Evolutionary conservation across 2,888 invertebrate species (phyloP).

Genomic region (Parnassius glacialis): DNA sequence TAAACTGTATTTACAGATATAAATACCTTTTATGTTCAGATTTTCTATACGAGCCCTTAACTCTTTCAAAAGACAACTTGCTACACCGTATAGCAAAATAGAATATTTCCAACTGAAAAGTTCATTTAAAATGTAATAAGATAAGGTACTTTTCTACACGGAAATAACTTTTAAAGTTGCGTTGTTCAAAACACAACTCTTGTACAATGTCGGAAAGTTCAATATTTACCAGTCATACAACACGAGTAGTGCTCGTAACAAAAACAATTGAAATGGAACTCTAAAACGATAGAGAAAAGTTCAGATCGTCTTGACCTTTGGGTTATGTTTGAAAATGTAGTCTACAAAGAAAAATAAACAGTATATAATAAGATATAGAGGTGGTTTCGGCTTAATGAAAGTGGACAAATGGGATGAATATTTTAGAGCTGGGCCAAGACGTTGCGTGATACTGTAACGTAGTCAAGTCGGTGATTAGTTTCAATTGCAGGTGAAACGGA

Average conservation of each 20-base stretch:
- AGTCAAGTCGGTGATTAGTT: slow-evolving; percentile 2
- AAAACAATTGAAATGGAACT: slow-evolving; percentile 8
- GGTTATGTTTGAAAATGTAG: not conserved
- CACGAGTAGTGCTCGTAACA: not conserved
- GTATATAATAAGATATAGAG: not conserved
- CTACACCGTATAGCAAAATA: not conserved
- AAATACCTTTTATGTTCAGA: no score
- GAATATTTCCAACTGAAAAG: slow-evolving; percentile 13
- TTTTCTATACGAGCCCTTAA: not conserved
- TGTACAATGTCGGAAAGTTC: not conserved
- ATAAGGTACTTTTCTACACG: slow-evolving; percentile 12
- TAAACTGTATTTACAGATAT: no score
- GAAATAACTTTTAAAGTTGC: slow-evolving; percentile 1
- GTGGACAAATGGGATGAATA: slow-evolving; percentile 12
- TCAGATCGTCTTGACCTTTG: not conserved
- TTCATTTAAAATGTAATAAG: slow-evolving; percentile 19
- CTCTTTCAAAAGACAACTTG: not conserved
- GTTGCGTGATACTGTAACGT: slow-evolving; percentile 3
- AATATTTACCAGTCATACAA: not conserved
- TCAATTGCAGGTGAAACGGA: not conserved
- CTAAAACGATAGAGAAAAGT: not conserved
- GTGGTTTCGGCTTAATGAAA: not conserved
- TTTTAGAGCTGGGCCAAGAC: slow-evolving; percentile 12
- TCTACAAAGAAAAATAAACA: not conserved
- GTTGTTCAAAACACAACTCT: slow-evolving; percentile 2